phyloP scores from a whole-genome alignment of 2,113 vertebrate genomes.

The Tragulus kanchil region DNA sequence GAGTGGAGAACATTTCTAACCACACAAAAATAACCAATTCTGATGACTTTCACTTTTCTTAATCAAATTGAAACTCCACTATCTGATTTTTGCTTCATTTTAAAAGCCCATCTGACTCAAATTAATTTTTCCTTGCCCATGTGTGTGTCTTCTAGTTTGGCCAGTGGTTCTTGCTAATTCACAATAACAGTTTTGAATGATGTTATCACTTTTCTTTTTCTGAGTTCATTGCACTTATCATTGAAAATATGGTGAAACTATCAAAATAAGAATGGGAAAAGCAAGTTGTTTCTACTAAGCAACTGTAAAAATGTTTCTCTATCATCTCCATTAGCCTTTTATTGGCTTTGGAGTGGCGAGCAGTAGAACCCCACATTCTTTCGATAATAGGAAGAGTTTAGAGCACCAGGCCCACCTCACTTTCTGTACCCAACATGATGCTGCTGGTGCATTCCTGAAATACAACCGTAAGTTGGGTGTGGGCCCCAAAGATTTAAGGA shows the following conservation, averaged over 20 bases:
- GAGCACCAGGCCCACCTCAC: no score
- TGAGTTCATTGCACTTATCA: neutral
- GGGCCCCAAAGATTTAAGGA: no score
- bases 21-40: neutral
- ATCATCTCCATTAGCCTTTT: no score
- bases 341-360: no score
- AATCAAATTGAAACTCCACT: neutral
- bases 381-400: no score
- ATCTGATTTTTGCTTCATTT: conserved; percentile 30
- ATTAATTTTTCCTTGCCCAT: conserved; percentile 2
- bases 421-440: no score
- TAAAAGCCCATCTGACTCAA: neutral
- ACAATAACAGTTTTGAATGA: conserved; percentile 31
- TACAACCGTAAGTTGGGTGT: no score
- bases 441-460: no score
- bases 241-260: neutral
- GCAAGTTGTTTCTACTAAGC: neutral
- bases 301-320: neutral
- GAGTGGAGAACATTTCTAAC: neutral
- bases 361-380: no score
- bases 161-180: neutral
- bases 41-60: neutral
- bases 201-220: neutral
- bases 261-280: neutral
- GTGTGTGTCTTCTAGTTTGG: neutral